phyloP scores from a whole-genome alignment of 2,888 invertebrate genomes.

The Caenorhabditis sp. region DNA sequence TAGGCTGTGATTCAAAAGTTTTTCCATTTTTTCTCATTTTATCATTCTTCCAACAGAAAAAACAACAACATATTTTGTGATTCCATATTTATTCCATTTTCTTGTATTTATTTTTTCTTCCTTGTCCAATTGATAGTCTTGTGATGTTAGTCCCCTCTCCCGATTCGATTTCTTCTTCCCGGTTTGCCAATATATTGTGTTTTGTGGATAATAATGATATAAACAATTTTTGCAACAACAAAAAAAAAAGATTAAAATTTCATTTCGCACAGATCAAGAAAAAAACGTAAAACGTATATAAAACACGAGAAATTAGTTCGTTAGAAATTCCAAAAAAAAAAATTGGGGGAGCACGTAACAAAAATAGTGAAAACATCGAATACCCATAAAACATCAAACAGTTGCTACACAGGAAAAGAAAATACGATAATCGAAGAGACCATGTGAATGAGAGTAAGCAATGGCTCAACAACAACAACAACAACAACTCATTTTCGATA shows the following conservation, averaged over 20 bases:
- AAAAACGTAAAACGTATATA: no score
- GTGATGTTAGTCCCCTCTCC: neutral
- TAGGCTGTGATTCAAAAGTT: slow-evolving; percentile 3
- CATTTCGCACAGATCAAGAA: no score
- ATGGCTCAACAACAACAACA: no score
- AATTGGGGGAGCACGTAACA: no score
- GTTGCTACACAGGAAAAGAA: no score
- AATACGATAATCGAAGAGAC: no score
- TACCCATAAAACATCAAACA: no score
- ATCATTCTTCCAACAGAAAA: neutral
- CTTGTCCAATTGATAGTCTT: neutral
- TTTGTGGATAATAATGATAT: neutral
- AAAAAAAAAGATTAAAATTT: slow-evolving; percentile 1
- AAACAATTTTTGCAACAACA: neutral
- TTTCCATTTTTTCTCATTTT: neutral
- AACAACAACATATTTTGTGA: neutral
- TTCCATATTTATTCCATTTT: neutral
- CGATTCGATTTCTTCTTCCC: slow-evolving; percentile 1
- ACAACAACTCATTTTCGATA: slow-evolving; percentile 3
- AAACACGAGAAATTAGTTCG: no score
- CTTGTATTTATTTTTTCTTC: slow-evolving; percentile 4
- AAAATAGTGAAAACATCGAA: no score
- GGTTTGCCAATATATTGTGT: neutral
- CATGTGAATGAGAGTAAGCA: no score
- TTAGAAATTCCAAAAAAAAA: no score